Conservation (phyloP, 2,888 invertebrate species). For the Bombylius major region DNA sequence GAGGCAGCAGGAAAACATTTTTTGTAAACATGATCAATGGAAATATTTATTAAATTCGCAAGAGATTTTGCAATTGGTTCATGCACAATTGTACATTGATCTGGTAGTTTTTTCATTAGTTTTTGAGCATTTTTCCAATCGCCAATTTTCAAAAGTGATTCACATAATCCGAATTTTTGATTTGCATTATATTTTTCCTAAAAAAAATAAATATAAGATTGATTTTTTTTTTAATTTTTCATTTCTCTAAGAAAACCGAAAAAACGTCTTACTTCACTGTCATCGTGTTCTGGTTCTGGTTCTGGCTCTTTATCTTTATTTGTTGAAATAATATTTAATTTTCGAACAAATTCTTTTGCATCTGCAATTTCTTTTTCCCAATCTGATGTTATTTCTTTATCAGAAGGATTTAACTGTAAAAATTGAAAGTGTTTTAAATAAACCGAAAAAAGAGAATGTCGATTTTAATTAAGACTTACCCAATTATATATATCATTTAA, state of each 20-base stretch:
- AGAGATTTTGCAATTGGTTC: constrained; percentile 66
- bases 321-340: constrained; percentile 69
- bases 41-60: constrained; percentile 65
- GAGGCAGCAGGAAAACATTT: constrained; percentile 57
- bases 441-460: background rate
- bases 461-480: constrained; percentile 44
- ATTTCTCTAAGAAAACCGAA: background rate
- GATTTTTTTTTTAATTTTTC: background rate
- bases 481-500: constrained; percentile 84
- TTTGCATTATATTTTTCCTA: constrained; percentile 43
- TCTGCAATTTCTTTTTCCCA: constrained; percentile 71
- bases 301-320: constrained; percentile 68
- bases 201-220: background rate
- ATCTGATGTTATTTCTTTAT: constrained; percentile 64
- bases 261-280: constrained; percentile 41
- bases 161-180: constrained; percentile 88
- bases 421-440: constrained; percentile 5
- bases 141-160: constrained; percentile 74
- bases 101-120: constrained; percentile 71
- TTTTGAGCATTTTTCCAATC: constrained; percentile 80
- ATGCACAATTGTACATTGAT: constrained; percentile 62
- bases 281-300: constrained; percentile 53
- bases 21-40: constrained; percentile 78
- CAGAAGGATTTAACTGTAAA: constrained; percentile 67
- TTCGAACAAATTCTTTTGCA: constrained; percentile 78